Evolutionary conservation across 2,888 invertebrate genomes (phyloP).

Genomic region (Neelides folsomi): DNA sequence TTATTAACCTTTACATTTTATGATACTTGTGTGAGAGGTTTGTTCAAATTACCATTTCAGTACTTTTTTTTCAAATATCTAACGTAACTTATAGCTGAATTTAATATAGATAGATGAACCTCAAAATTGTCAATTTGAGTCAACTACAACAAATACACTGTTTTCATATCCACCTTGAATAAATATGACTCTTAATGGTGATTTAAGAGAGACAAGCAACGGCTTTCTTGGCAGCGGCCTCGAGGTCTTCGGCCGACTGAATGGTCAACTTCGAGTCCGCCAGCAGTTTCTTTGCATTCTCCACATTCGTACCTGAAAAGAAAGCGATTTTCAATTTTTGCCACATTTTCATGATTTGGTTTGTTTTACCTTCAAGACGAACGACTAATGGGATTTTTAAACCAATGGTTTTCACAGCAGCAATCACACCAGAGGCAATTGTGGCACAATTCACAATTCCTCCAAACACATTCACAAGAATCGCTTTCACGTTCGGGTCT

Average conservation of each 20-base stretch:
- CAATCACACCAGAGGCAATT: slow-evolving; percentile 87
- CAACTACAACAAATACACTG: no score
- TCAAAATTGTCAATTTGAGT: no score
- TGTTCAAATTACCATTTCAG: no score
- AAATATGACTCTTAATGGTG: no score
- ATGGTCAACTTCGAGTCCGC: slow-evolving; percentile 71
- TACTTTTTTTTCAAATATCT: no score
- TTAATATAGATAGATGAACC: no score
- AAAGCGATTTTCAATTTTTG: neutral
- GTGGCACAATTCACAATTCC: slow-evolving; percentile 98
- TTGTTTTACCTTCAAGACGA: slow-evolving; percentile 68
- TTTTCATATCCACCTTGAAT: no score
- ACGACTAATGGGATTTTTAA: slow-evolving; percentile 81
- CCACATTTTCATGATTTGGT: no score
- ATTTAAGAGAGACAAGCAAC: slow-evolving; percentile 42
- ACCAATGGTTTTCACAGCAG: slow-evolving; percentile 65
- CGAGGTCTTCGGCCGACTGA: slow-evolving; percentile 67
- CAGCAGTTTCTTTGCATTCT: slow-evolving; percentile 66
- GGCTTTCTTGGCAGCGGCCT: slow-evolving; percentile 82
- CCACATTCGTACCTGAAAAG: slow-evolving; percentile 66
- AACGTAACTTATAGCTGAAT: no score
- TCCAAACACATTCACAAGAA: slow-evolving; percentile 97
- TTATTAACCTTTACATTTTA: no score
- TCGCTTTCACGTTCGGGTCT: slow-evolving; percentile 79
- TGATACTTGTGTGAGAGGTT: no score